Evolutionary conservation across 2,797 vertebrate genomes (phyloP).

Genomic region (Tenualosa ilisha): DNA sequence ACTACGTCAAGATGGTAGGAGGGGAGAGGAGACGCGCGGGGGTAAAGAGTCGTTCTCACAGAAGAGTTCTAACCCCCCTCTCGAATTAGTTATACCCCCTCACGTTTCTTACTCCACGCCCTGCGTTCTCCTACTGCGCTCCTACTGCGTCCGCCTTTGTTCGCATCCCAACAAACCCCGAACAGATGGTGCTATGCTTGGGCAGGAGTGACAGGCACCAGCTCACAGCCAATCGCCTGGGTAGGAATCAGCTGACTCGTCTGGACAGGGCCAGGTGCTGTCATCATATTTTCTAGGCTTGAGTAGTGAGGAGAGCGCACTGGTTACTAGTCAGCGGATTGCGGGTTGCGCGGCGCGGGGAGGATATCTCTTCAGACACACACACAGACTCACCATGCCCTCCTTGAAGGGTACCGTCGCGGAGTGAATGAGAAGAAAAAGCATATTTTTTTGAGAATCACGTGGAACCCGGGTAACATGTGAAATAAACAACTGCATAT

Average conservation of each 20-base stretch:
- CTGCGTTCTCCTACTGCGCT: constrained; percentile 52
- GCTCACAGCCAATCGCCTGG: constrained; percentile 72
- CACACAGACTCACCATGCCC: constrained; percentile 62
- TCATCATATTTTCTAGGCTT: constrained; percentile 54
- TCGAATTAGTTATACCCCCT: constrained; percentile 34
- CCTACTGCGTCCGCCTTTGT: constrained; percentile 73
- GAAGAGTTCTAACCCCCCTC: constrained; percentile 41
- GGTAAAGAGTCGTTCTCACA: constrained; percentile 40
- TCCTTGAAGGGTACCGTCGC: constrained; percentile 28
- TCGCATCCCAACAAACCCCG: constrained; percentile 74
- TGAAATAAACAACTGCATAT: constrained; percentile 12
- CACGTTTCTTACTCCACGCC: constrained; percentile 40
- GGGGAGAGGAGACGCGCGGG: constrained; percentile 29
- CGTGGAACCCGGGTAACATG: constrained; percentile 17
- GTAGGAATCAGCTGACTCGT: constrained; percentile 75
- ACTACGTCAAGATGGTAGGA: constrained; percentile 36
- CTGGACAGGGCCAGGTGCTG: constrained; percentile 77
- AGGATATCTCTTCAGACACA: constrained; percentile 49
- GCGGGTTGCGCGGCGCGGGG: constrained; percentile 52
- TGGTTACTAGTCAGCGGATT: constrained; percentile 44
- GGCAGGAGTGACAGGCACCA: constrained; percentile 69
- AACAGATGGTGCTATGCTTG: constrained; percentile 78
- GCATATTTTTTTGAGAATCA: constrained; percentile 1
- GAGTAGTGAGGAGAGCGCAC: constrained; percentile 54
- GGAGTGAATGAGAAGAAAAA: constrained; percentile 29